Conservation (phyloP, 2,797 vertebrate genomes). For the Sebastes elongatus region DNA sequence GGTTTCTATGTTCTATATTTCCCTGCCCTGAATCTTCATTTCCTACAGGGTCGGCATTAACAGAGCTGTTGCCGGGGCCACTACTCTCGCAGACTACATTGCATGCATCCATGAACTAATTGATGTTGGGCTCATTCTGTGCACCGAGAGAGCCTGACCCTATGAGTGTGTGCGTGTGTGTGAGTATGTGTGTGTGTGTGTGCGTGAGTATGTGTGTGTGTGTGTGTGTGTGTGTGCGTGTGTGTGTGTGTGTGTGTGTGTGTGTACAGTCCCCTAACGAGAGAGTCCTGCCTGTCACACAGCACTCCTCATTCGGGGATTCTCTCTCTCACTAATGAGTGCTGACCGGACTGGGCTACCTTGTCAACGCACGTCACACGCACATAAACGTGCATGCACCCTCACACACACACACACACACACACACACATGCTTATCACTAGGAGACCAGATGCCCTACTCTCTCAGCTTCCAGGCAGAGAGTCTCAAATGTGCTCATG, state of each 20-base stretch:
- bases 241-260: constrained; percentile 19
- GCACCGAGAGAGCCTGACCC: constrained; percentile 48
- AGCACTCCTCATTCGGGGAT: constrained; percentile 67
- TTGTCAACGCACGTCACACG: constrained; percentile 56
- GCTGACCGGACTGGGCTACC: constrained; percentile 74
- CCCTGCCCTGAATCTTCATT: constrained; percentile 51
- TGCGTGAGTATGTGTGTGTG: constrained; percentile 9
- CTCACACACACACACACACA: constrained; percentile 26
- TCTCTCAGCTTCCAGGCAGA: constrained; percentile 56
- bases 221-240: constrained; percentile 7
- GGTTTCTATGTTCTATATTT: constrained; percentile 45
- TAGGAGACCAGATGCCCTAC: constrained; percentile 66
- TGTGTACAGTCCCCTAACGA: constrained; percentile 57
- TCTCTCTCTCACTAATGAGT: constrained; percentile 78
- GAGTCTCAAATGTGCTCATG: constrained; percentile 53
- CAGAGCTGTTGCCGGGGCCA: constrained; percentile 46
- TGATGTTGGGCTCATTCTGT: constrained; percentile 66
- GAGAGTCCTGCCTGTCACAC: constrained; percentile 72
- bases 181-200: constrained; percentile 21
- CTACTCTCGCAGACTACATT: constrained; percentile 38
- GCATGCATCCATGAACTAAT: constrained; percentile 72
- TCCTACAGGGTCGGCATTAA: constrained; percentile 53
- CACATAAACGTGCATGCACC: not conserved
- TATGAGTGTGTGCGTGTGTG: constrained; percentile 4
- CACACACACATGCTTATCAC: constrained; percentile 64